Evolutionary conservation across 2,888 invertebrate genomes (phyloP).

Genomic region (Lithophane socia): DNA sequence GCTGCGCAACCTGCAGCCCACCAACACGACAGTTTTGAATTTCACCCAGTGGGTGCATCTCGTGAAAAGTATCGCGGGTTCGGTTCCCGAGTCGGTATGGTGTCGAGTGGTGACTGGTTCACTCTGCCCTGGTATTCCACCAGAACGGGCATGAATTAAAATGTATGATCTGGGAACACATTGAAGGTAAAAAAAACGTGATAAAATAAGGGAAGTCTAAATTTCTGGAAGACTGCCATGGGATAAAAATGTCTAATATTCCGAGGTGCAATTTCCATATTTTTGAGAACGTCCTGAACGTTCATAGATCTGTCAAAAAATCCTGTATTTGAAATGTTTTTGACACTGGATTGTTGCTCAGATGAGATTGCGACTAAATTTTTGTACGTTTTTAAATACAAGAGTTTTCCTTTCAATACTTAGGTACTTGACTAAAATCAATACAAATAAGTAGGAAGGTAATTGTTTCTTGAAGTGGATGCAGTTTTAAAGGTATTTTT

Average conservation of each 20-base stretch:
- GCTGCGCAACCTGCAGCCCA: conserved; percentile 71
- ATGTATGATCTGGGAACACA: conserved; percentile 42
- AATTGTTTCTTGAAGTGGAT: neutral
- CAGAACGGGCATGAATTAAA: conserved; percentile 38
- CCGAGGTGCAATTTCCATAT: neutral
- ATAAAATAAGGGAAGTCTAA: neutral
- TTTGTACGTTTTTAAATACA: neutral
- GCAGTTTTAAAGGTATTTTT: too few relatives aligned
- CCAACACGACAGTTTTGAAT: conserved; percentile 84
- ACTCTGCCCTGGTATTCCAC: conserved; percentile 51
- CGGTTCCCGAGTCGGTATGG: conserved; percentile 78
- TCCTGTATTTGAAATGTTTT: neutral
- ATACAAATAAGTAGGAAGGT: neutral
- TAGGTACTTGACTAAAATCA: neutral
- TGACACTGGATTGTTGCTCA: neutral
- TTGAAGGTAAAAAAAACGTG: neutral
- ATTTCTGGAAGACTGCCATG: neutral
- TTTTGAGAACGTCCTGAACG: neutral
- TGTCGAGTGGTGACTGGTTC: conserved; percentile 85
- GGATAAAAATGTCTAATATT: neutral
- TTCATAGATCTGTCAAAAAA: neutral
- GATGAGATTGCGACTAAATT: neutral
- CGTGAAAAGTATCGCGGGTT: conserved; percentile 82
- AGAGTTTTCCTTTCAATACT: too few relatives aligned
- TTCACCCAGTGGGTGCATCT: conserved; percentile 80